Base-by-base conservation (phyloP, 1,140 invertebrate genomes). In the Heliothis virescens region DNA sequence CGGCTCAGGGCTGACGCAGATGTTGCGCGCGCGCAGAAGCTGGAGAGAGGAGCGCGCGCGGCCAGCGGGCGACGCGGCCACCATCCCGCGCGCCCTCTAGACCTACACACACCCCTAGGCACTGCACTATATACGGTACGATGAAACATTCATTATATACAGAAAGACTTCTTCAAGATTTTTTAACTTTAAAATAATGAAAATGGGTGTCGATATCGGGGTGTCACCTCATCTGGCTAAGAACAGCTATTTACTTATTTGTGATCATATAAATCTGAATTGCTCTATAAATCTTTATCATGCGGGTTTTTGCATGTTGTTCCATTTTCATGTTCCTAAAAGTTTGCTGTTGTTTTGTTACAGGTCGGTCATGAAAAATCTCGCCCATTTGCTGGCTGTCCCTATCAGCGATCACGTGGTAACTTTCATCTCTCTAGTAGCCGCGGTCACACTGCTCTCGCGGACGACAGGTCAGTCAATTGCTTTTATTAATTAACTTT, bases 351-450 rank as follows among this genome's bases (percentile, higher is more conserved):
- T 7, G 34, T 41, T 75, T 83, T 82, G 69, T 93, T 93, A 53
- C 89, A 95, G 94, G 94, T 95, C 94, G 94, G 94, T 94, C 94
- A 95, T 95, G 94, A 95, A 94, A 95, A 94, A 95, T 95, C 94
- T 94, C 88, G 94, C 92, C 91, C 88, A 91, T 90, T 93, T 94
- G 89, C 94, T 95, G 93, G 93, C 94, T 95, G 94, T 94, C 89
- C 94, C 94, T 92, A 90, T 94, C 92, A 94, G 92, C 94, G 93
- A 94, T 88, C 91, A 91, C 93, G 94, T 95, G 91, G 90, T 94
- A 87, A 89, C 88, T 90, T 89, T 93, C 92, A 93, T 91, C 92
- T 91, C 87, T 90, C 80, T 91, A 85, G 88, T 91, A 91, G 89
- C 92, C 90, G 91, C 93, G 89, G 87, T 86, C 93, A 93, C 93